Evolutionary conservation across 1,140 invertebrate genomes (phyloP), one percentile per base, ranked within the genome.

Genomic region (Stenopsyche tienmushanensis): DNA sequence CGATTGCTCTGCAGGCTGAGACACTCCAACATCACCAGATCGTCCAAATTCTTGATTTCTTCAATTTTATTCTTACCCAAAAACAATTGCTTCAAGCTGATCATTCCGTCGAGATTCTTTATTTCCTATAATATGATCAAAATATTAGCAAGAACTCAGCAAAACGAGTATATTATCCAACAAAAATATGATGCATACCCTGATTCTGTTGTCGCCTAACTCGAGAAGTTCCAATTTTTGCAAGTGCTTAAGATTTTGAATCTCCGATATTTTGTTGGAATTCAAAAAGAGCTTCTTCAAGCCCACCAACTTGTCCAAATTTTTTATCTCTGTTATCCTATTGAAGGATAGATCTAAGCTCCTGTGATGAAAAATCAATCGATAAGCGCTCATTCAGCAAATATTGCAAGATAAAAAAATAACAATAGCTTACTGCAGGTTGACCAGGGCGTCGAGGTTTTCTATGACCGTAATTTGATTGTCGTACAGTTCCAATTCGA

Each of bases 291-390:
- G 77, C 72, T 94, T 97, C 69, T 90, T 84, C 66, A 99, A 79
- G 62, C 94, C 96, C 0, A 76, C 73, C 66, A 99, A 81, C 41
- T 86, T 86, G 1, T 90, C 85, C 42, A 99, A 75, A 64, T 93
- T 94, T 77, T 93, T 86, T 65, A 99, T 95, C 77, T 92, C 89
- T 71, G 85, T 88, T 9, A 99, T 88, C 53, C 96, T 88, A 81
- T 99, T 99, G 77, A 97, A 98, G n/a, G 96, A 99, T 41, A 99
- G 75, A 80, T 99, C 97, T 53, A 99, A 80, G 62, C 90, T 82
- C 73, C 93, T 96, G 77, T 64, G 84, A 82, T 72, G 7, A 52
- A 17, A 41, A 39, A 18, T n/a, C 5, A 9, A 25, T 54, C 45
- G 26, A 25, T 53, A 15, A 23, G 20, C n/a, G 10, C 10, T 15